Percentiles rank a stretch among this genome's conserved stretches.
phyloP scores from a whole-genome alignment of 1,140 invertebrate species.

The Phocides pigmalion region DNA sequence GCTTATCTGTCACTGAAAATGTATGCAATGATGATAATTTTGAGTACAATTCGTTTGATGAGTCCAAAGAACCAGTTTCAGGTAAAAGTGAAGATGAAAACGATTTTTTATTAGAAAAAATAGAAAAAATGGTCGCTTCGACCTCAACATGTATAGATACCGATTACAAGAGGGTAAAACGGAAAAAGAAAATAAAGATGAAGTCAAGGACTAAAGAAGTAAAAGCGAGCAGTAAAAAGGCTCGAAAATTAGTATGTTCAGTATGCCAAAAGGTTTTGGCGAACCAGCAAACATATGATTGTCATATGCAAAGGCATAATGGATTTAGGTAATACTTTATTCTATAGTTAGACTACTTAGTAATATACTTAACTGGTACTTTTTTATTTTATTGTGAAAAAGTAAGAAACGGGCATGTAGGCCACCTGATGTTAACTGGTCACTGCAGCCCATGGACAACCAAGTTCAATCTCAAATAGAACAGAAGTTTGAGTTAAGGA shows the following conservation, averaged over 20 bases:
- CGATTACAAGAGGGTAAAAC: not conserved
- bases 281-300: conserved; percentile 58
- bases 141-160: not conserved
- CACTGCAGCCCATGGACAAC: no score
- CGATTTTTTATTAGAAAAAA: conserved; percentile 20
- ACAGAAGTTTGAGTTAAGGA: no score
- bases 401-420: no score
- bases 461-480: no score
- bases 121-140: conserved; percentile 28
- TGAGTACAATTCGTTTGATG: not conserved
- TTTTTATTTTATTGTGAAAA: no score
- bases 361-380: no score
- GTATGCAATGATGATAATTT: not conserved
- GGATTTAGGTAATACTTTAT: conserved; percentile 54
- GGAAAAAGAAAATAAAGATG: conserved; percentile 6
- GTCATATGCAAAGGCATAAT: conserved; percentile 70
- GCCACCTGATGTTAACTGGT: no score
- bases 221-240: conserved; percentile 20
- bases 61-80: not conserved
- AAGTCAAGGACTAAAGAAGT: conserved; percentile 18
- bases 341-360: no score
- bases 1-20: not conserved
- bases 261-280: conserved; percentile 61
- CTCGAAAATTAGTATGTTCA: conserved; percentile 47
- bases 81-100: conserved; percentile 13